phyloP scores from a whole-genome alignment of 2,113 vertebrate genomes.

The Entelurus aequoreus region DNA sequence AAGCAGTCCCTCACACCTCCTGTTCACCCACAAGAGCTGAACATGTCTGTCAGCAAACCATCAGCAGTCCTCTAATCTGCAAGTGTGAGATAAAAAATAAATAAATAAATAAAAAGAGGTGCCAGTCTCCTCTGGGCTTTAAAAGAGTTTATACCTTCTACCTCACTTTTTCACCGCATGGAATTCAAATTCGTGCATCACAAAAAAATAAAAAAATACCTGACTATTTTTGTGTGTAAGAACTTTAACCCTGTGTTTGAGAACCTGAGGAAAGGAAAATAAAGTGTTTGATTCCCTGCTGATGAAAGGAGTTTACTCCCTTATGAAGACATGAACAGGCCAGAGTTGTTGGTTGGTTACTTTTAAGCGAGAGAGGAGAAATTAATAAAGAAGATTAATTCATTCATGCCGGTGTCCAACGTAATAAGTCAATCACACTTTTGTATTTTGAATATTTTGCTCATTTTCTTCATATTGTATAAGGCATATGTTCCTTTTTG shows the following conservation, averaged over 20 bases:
- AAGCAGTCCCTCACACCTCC: not conserved
- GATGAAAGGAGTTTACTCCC: too few species aligned
- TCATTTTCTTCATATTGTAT: too few species aligned
- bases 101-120: conserved; percentile 28
- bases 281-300: too few species aligned
- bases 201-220: conserved; percentile 1
- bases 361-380: too few species aligned
- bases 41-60: conserved; percentile 43
- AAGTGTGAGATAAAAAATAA: conserved; percentile 37
- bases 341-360: too few species aligned
- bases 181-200: conserved; percentile 27
- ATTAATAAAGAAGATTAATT: too few species aligned
- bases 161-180: conserved; percentile 35
- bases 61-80: conserved; percentile 40
- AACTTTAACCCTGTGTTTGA: not conserved
- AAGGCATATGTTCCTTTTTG: too few species aligned
- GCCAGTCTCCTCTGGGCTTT: conserved; percentile 30
- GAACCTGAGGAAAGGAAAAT: too few species aligned
- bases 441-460: too few species aligned
- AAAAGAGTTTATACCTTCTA: conserved; percentile 31
- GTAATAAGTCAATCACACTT: too few species aligned
- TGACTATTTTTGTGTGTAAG: not conserved
- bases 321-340: too few species aligned
- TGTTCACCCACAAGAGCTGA: conserved; percentile 15
- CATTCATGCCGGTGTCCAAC: too few species aligned